phyloP scores from a whole-genome alignment of 2,797 vertebrate species.

The Oophaga sylvatica region DNA sequence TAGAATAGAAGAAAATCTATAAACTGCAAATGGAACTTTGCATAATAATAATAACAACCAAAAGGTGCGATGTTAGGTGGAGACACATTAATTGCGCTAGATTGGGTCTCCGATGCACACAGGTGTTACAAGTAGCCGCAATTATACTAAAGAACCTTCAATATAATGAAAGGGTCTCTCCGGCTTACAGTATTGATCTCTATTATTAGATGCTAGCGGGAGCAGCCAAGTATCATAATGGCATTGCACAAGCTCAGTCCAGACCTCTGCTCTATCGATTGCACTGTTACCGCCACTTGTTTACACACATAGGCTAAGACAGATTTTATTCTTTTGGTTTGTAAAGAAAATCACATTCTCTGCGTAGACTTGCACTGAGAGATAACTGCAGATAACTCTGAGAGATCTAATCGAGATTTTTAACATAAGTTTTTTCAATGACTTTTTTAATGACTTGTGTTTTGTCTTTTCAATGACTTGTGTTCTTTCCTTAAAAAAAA shows the following conservation, averaged over 20 bases:
- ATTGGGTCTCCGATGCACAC: not conserved
- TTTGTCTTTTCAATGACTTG: not conserved
- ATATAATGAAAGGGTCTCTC: conserved; percentile 17
- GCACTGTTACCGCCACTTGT: conserved; percentile 5
- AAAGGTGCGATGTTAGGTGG: not conserved
- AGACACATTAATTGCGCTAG: not conserved
- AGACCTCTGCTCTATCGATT: conserved; percentile 34
- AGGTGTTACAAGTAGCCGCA: conserved; percentile 6
- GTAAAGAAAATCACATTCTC: conserved; percentile 6
- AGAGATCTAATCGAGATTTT: not conserved
- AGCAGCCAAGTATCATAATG: conserved; percentile 23
- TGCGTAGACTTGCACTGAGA: not conserved
- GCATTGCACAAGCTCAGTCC: conserved; percentile 2
- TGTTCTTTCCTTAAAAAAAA: not conserved
- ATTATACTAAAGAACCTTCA: conserved; percentile 17
- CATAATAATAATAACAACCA: not conserved
- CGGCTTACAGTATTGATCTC: conserved; percentile 40
- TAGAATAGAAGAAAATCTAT: not conserved
- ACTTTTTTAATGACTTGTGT: not conserved
- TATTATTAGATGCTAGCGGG: conserved; percentile 19
- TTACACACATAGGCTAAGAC: conserved; percentile 14
- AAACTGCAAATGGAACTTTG: conserved; percentile 16
- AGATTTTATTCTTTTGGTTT: conserved; percentile 15
- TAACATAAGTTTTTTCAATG: too few species aligned
- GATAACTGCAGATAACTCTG: not conserved